A percentile compares a stretch with the other conserved stretches of the same genome.
Evolutionary conservation across 2,113 vertebrate species (phyloP).

Genomic region (Equus quagga): DNA sequence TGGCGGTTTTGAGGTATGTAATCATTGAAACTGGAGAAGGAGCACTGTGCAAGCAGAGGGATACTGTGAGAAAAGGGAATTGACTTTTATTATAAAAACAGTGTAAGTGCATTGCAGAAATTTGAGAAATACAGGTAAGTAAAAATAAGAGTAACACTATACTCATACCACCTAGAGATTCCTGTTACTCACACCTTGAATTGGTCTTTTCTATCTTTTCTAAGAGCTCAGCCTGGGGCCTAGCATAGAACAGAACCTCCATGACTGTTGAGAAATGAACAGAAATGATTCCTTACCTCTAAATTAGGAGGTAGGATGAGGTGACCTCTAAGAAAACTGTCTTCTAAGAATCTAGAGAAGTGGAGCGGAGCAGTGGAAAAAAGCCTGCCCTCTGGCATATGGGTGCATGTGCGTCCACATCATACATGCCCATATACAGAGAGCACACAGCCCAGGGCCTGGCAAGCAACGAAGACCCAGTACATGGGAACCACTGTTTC

Average conservation of each 20-base stretch:
- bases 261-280: not conserved
- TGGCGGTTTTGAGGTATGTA: not conserved
- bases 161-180: not conserved
- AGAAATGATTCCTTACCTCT: not conserved
- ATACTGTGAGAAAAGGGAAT: not conserved
- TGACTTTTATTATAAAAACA: not conserved
- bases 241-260: not conserved
- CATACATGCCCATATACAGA: too few species aligned
- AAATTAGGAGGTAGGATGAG: not conserved
- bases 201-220: slow-evolving; percentile 8
- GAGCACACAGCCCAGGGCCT: not conserved
- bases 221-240: not conserved
- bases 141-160: not conserved
- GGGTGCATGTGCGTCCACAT: too few species aligned
- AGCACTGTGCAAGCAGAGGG: not conserved
- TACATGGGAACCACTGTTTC: not conserved
- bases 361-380: not conserved
- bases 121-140: not conserved
- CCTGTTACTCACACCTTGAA: not conserved
- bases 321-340: not conserved
- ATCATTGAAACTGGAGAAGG: not conserved
- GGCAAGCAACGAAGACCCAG: not conserved
- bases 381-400: not conserved
- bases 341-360: not conserved
- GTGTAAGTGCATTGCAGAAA: not conserved